phyloP scores from a whole-genome alignment of 2,797 vertebrate species.

The Lycodopsis pacificus region DNA sequence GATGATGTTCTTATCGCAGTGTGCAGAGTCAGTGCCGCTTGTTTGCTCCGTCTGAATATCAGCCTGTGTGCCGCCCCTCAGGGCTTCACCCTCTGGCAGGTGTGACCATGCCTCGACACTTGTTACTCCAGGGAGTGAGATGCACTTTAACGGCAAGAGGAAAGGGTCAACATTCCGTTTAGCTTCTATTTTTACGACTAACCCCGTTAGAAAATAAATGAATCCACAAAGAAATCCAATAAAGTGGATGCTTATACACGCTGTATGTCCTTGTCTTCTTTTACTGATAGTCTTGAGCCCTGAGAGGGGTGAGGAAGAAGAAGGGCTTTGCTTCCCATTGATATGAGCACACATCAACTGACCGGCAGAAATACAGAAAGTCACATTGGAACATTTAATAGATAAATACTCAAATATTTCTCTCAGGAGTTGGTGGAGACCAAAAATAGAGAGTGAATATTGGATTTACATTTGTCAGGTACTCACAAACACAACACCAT shows the following conservation, averaged over 20 bases:
- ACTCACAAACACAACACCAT: neutral
- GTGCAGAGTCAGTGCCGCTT: slow-evolving; percentile 1
- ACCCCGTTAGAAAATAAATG: slow-evolving; percentile 18
- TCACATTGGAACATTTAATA: neutral
- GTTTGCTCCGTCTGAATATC: slow-evolving; percentile 34
- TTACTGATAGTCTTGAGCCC: neutral
- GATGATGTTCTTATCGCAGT: slow-evolving; percentile 5
- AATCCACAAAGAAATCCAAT: slow-evolving; percentile 15
- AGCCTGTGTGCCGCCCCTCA: slow-evolving; percentile 15
- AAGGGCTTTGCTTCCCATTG: neutral
- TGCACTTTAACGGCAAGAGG: slow-evolving; percentile 7
- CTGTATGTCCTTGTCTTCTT: slow-evolving; percentile 17
- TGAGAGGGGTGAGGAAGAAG: neutral
- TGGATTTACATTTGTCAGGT: neutral
- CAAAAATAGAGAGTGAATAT: neutral
- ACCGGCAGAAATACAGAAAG: neutral
- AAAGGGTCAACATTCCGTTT: slow-evolving; percentile 15
- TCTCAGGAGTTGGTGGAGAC: neutral
- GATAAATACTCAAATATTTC: neutral
- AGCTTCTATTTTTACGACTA: slow-evolving; percentile 7
- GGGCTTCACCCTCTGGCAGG: slow-evolving; percentile 29
- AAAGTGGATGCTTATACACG: neutral
- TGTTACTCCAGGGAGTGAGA: slow-evolving; percentile 13
- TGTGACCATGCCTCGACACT: slow-evolving; percentile 11
- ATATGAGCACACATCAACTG: neutral